Base-by-base conservation (phyloP, 1,140 invertebrate genomes). In the Dreissena polymorpha region DNA sequence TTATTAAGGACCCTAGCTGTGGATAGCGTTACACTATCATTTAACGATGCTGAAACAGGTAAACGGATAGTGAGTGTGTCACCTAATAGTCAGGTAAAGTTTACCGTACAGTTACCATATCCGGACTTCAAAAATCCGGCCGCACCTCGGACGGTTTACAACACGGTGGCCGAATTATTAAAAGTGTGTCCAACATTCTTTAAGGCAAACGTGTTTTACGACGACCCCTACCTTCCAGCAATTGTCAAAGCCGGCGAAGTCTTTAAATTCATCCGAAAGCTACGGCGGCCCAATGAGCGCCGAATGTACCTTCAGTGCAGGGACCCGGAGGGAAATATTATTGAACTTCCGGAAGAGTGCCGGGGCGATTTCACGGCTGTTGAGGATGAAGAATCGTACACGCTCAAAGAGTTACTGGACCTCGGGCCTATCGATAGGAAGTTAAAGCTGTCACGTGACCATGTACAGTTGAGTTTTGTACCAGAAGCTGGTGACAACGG, bases 141-240 rank as follows among this genome's bases (percentile, higher is more conserved):
- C 25, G 53, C 10, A 21, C 63, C 51, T 14, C 21, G 67, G 25
- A 71, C 81, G 16, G 57, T 77, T 10, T 76, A 76, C 71, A 55
- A 57, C 60, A 76, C 13, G 8, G 81, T 83, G 2, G 55, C n/a
- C 21, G 81, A 83, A 63, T 71, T 83, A 25, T 53, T 83, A 13
- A 83, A 53, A 68, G 73, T 75, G 13, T 76, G 81, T 68, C 81
- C 81, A 7, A 83, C 81, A 14, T 83, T 76, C 64, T 83, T 83
- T 64, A 76, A 83, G 64, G 72, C 74, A 8, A 76, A 83, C 65
- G 39, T 71, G 25, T 69, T 76, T 64, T 76, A 83, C 53, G 81
- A 83, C 39, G 74, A 77, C 68, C 81, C 81, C 67, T 76, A 83
- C 71, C 63, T 83, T 49, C 81, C 81, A 18, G 81, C 72, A n/a